Percentiles rank a stretch among this genome's conserved stretches.
These are phyloP conservation scores for Actinopyga echinites DNA, from an alignment of 53 echinoderm and acorn worm genomes.

Conservation along the genomic window DNA sequence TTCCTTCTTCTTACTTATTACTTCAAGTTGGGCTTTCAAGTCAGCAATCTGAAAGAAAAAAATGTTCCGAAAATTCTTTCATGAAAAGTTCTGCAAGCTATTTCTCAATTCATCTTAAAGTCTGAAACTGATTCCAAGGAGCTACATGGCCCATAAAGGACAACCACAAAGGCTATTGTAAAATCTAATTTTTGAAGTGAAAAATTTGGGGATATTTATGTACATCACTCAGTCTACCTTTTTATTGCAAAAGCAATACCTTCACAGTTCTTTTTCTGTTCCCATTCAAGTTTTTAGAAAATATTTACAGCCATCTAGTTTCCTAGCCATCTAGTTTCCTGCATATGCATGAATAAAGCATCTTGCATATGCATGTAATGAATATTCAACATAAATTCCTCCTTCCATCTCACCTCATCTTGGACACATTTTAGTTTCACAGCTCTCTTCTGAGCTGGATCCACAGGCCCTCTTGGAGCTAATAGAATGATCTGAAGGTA, in stretches of 20 bases:
- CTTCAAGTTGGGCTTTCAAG: constrained; percentile 66
- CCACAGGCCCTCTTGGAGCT: constrained; percentile 85
- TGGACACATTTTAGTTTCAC: constrained; percentile 68
- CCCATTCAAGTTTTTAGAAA: too few species aligned
- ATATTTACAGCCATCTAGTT: too few species aligned
- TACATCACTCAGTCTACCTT: too few species aligned
- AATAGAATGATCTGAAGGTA: constrained; percentile 64
- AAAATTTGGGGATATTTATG: too few species aligned
- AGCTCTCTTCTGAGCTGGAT: constrained; percentile 85
- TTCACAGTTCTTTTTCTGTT: too few species aligned
- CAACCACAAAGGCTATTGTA: too few species aligned
- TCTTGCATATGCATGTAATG: not conserved
- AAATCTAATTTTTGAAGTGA: too few species aligned
- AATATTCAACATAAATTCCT: not conserved
- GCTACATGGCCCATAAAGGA: too few species aligned
- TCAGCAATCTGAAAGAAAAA: constrained; percentile 56
- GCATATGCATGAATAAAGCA: not conserved
- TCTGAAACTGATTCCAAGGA: too few species aligned
- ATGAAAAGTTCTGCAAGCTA: too few species aligned
- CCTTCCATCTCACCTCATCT: constrained; percentile 63
- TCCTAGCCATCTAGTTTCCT: not conserved
- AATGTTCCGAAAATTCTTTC: not conserved
- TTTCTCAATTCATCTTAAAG: too few species aligned
- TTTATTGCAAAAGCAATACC: too few species aligned
- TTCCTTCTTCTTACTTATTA: constrained; percentile 53